Evolutionary conservation across 1,140 invertebrate genomes (phyloP), one percentile per base, ranked within the genome.

Genomic region (Augochlora pura): DNA sequence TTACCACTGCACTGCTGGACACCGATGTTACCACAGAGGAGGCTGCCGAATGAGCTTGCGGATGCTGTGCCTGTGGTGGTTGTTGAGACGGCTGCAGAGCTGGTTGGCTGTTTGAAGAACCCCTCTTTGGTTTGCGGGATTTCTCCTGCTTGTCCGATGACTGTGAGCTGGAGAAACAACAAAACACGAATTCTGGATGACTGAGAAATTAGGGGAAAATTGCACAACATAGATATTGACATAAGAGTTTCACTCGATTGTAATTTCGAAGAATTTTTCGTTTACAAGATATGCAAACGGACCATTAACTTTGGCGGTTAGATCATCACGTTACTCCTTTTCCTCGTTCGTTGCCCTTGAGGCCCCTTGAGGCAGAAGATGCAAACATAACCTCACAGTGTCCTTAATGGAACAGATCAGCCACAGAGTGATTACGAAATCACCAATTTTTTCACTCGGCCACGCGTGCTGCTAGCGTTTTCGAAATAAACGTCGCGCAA

Each of bases 131-230:
- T 78, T 92, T 93, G 14, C 92, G 88, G 14, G 88, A 71, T 68
- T 91, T 92, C 18, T 93, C 93, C 65, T 87, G 88, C 49, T 93
- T 93, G 25, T 93, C 93, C 18, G 90, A 81, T 1, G 93, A 93
- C 65, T 93, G 93, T 46, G 92, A 92, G 68, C 93, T 93, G 72
- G n/a, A 86, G 89, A 83, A 82, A 10, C 23, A 57, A 2, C 32
- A 1, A 46, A 73, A 63, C 0, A 18, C 0, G 23, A 42, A 62
- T 70, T 32, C 4, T 32, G 32, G 32, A 4, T 32, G 32, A 32
- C 4, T 32, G 32, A 32, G 32, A 32, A 4, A 32, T 32, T 4
- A 32, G 32, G 4, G 32, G 32, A 32, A 32, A 32, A 32, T 32
- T 32, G 32, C 32, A 32, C 32, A 32, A 32, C 32, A 32, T 32